These are phyloP conservation scores for Lasioglossum oenotherae DNA, from an alignment of 2,888 invertebrate genomes.

Conservation along the genomic window DNA sequence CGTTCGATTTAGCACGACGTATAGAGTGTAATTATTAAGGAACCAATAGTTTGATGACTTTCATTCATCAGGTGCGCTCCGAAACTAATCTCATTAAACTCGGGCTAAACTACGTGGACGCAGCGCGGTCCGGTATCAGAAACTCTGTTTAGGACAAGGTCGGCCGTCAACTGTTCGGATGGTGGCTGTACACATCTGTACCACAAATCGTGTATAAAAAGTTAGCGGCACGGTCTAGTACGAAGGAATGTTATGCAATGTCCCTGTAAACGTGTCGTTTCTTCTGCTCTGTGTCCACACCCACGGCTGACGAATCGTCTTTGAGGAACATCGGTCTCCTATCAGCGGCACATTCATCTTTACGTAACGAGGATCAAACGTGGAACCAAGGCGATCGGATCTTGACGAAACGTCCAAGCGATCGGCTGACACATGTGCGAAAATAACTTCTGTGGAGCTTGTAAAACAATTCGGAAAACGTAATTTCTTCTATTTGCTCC, in stretches of 20 bases:
- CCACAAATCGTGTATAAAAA: conserved; percentile 19
- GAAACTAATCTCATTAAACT: conserved; percentile 23
- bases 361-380: conserved; percentile 16
- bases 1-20: neutral
- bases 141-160: neutral
- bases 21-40: neutral
- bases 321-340: conserved; percentile 19
- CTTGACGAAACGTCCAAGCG: neutral
- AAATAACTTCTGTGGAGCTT: neutral
- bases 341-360: conserved; percentile 27
- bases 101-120: neutral
- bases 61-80: neutral
- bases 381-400: neutral
- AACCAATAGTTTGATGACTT: neutral
- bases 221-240: neutral
- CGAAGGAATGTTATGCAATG: conserved; percentile 30
- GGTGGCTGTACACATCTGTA: conserved; percentile 10
- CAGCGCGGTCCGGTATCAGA: neutral
- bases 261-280: conserved; percentile 21
- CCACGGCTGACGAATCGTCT: conserved; percentile 14
- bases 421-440: neutral
- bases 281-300: conserved; percentile 22
- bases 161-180: conserved; percentile 4
- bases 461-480: neutral
- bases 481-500: neutral